Conservation (phyloP, 2,797 vertebrate species). For the Helarctos malayanus region DNA sequence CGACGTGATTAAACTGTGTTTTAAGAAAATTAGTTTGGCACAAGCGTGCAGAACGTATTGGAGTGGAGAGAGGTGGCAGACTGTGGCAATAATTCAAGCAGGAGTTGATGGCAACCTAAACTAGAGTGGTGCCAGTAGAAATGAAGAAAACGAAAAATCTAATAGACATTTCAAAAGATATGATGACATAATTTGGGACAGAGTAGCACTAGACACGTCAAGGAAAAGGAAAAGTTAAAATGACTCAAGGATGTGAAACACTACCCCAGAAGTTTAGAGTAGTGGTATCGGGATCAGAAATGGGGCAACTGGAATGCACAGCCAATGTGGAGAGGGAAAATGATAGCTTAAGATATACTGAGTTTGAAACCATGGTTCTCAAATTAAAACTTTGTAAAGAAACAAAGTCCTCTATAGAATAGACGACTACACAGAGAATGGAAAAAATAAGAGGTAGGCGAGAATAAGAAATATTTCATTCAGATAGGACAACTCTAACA, state of each 20-base stretch:
- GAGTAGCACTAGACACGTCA: constrained; percentile 33
- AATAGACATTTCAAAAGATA: constrained; percentile 64
- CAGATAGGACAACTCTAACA: constrained; percentile 37
- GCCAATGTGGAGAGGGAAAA: not conserved
- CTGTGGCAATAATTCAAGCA: constrained; percentile 64
- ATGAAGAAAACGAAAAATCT: constrained; percentile 67
- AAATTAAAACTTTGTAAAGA: constrained; percentile 62
- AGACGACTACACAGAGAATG: constrained; percentile 33
- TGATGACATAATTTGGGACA: constrained; percentile 66
- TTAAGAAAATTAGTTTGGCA: constrained; percentile 82
- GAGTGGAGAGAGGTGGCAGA: constrained; percentile 32
- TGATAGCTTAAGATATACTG: constrained; percentile 28
- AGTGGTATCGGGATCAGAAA: constrained; percentile 33
- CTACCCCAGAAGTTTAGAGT: constrained; percentile 15
- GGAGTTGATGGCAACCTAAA: constrained; percentile 63
- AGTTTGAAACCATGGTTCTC: constrained; percentile 4
- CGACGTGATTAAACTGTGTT: constrained; percentile 68
- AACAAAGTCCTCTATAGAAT: constrained; percentile 52
- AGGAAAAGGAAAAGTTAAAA: constrained; percentile 68
- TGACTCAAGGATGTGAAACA: constrained; percentile 60
- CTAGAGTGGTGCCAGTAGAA: constrained; percentile 51
- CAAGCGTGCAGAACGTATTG: constrained; percentile 29
- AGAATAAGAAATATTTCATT: constrained; percentile 65
- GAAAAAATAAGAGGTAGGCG: not conserved
- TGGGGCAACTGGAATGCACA: constrained; percentile 35